Conservation (phyloP, 2,888 invertebrate species). For the Scaptodrosophila latifasciaeformis region DNA sequence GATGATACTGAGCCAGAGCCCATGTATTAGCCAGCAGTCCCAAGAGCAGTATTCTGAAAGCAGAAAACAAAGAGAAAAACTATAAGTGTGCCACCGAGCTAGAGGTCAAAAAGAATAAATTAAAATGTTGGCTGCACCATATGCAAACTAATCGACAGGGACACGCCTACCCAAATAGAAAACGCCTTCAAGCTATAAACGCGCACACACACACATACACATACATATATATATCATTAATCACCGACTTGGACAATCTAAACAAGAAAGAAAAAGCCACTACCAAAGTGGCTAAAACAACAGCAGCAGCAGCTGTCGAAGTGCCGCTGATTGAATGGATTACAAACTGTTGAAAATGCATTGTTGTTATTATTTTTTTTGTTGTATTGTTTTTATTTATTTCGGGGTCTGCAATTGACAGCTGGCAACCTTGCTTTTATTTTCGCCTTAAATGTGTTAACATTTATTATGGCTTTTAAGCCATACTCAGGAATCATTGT, state of each 20-base stretch:
- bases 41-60: conserved; percentile 70
- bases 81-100: no score
- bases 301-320: conserved; percentile 15
- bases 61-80: conserved; percentile 5
- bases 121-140: conserved; percentile 17
- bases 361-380: conserved; percentile 3
- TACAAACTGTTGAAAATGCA: conserved; percentile 18
- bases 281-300: conserved; percentile 6
- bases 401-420: conserved; percentile 32
- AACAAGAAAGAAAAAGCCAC: no score
- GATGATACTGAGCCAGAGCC: conserved; percentile 67
- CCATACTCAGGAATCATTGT: background rate
- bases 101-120: no score
- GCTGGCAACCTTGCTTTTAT: conserved; percentile 51
- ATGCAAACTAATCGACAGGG: conserved; percentile 1
- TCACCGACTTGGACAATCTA: no score
- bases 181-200: conserved; percentile 26
- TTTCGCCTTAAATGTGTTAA: conserved; percentile 21
- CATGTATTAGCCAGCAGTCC: conserved; percentile 18
- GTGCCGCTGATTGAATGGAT: conserved; percentile 18
- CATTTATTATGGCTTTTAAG: conserved; percentile 3
- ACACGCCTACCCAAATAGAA: conserved; percentile 22
- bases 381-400: conserved; percentile 32
- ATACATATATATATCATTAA: no score
- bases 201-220: no score